Evolutionary conservation across 37 sponge, comb jelly and placozoan genomes (phyloP), one percentile per base, ranked within the genome.

Genomic region (Ianthella basta): DNA sequence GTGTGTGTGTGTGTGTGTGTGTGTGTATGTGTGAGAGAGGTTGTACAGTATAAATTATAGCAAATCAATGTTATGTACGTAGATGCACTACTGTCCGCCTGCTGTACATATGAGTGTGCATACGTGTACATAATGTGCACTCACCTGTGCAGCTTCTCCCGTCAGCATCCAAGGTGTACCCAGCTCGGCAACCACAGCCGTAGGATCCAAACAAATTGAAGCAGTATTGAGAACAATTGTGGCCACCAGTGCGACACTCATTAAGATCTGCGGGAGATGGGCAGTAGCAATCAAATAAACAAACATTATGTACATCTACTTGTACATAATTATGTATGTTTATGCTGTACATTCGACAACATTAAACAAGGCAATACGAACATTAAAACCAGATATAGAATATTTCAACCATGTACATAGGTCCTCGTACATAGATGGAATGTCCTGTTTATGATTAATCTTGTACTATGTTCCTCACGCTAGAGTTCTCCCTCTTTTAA

Each of bases 91-190:
- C 4, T 29, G 14, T 10, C 3, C 14, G 4, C 64, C 3, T 61
- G 10, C 64, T 15, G 64, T 27, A 61, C 64, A 29, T 27, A 4
- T 61, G 24, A 13, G 5, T 10, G 64, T 61, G 4, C 29, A 61
- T 27, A 61, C 29, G 10, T 2, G 3, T 27, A 10, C 20, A 20
- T 18, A 34, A 27, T 33, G 5, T 5, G 3, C 34, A 59, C 82
- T 6, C 63, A 92, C 89, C 89, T 29, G 0, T 64, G 59, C 93
- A 92, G n/a, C 87, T 84, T 20, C n/a, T 0, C 40, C 88, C 81
- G 79, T 86, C 83, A 0, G 33, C n/a, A 34, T 35, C 66, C 50
- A 91, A 78, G 1, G 10, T 50, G 59, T 79, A 84, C 18, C 89
- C 85, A 56, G 30, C 29, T 5, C n/a, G 36, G 74, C 89, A 88